Conservation (phyloP, 2,888 invertebrate species). For the Orthonychiurus folsomi region DNA sequence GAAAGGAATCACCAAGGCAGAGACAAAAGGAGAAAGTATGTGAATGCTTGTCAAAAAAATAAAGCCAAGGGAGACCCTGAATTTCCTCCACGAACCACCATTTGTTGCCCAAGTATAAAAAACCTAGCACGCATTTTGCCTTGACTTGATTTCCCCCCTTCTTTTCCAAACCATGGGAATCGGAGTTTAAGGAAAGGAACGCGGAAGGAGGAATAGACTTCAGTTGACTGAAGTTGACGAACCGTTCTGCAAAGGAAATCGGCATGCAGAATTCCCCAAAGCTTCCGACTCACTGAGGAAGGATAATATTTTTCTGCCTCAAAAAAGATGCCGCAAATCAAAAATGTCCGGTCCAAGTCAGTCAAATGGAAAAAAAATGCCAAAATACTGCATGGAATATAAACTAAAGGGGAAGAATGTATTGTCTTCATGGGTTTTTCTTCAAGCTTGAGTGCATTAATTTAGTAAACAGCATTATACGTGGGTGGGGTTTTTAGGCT, state of each 20-base stretch:
- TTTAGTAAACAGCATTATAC: not conserved
- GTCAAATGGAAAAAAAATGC: not conserved
- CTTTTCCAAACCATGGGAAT: too few species aligned
- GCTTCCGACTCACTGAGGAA: not conserved
- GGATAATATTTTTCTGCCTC: not conserved
- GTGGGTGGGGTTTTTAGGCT: not conserved
- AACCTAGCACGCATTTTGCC: not conserved
- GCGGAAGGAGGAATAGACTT: not conserved
- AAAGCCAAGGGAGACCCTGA: not conserved
- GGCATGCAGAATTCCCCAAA: not conserved
- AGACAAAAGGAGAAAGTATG: not conserved
- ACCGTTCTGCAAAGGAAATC: not conserved
- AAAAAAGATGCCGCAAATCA: not conserved
- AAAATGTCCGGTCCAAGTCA: not conserved
- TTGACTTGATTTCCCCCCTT: not conserved
- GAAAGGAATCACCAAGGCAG: not conserved
- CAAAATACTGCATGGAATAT: not conserved
- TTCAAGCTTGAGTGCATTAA: not conserved
- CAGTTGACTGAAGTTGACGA: not conserved
- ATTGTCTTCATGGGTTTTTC: not conserved
- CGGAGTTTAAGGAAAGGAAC: not conserved
- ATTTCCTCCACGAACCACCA: not conserved
- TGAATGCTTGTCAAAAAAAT: not conserved
- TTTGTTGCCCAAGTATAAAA: constrained; percentile 1
- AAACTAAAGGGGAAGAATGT: not conserved